Evolutionary conservation across 2,888 invertebrate species (phyloP).

Genomic region (Aproaerema taeniolella): DNA sequence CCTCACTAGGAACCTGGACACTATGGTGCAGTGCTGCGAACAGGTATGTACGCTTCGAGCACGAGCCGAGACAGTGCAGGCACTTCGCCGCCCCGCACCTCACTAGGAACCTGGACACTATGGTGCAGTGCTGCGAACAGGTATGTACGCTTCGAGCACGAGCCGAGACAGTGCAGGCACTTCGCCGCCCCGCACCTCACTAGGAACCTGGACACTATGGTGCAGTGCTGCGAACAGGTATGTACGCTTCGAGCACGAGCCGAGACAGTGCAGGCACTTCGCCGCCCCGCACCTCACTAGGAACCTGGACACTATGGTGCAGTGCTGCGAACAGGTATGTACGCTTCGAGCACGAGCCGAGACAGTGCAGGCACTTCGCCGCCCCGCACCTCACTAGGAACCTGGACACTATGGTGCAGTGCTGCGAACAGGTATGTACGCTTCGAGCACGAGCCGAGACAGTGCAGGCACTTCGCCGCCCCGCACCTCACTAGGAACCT

Average conservation of each 20-base stretch:
- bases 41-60: constrained; percentile 82
- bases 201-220: constrained; percentile 93
- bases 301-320: constrained; percentile 93
- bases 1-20: constrained; percentile 92
- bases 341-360: constrained; percentile 75
- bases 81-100: constrained; percentile 92
- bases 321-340: constrained; percentile 96
- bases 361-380: constrained; percentile 82
- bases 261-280: constrained; percentile 81
- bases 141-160: constrained; percentile 72
- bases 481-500: constrained; percentile 96
- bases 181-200: constrained; percentile 92
- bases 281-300: constrained; percentile 93
- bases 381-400: constrained; percentile 96
- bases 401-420: constrained; percentile 91
- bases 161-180: constrained; percentile 79
- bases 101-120: constrained; percentile 92
- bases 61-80: constrained; percentile 78
- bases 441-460: constrained; percentile 78
- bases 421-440: constrained; percentile 94
- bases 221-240: constrained; percentile 96
- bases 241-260: constrained; percentile 75
- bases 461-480: constrained; percentile 83
- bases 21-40: constrained; percentile 95
- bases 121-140: constrained; percentile 96